These are phyloP conservation scores for Heliocidaris erythrogramma DNA, from an alignment of 35 echinoderm and acorn worm species.

Conservation along the genomic window DNA sequence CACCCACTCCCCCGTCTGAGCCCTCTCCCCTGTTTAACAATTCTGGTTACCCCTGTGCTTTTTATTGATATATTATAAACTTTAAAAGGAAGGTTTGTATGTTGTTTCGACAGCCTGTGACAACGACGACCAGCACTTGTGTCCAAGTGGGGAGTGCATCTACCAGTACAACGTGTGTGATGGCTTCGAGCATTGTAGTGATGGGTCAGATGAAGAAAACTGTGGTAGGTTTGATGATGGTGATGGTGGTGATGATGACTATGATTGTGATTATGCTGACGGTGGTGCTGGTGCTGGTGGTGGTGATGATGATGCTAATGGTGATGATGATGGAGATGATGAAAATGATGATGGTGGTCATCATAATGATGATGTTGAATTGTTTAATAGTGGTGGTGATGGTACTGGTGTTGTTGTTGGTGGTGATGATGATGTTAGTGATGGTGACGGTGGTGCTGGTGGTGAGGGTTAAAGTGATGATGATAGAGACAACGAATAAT, in stretches of 20 bases:
- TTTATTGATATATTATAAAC: too few relatives aligned
- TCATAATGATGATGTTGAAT: too few relatives aligned
- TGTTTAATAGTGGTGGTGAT: too few relatives aligned
- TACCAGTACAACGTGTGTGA: neutral
- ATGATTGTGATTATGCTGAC: neutral
- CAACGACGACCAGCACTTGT: neutral
- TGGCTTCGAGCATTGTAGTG: neutral
- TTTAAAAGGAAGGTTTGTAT: too few relatives aligned
- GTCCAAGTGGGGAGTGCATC: neutral
- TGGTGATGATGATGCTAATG: neutral
- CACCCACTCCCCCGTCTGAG: too few relatives aligned
- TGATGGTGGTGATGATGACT: neutral
- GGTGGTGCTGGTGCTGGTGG: neutral
- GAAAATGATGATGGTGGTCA: neutral
- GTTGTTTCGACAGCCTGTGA: neutral
- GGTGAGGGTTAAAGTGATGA: neutral
- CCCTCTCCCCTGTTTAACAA: too few relatives aligned
- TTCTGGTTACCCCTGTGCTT: too few relatives aligned
- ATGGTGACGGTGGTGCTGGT: too few relatives aligned
- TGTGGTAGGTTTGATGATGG: neutral
- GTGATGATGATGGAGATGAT: neutral
- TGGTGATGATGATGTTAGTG: too few relatives aligned
- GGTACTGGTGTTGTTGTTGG: too few relatives aligned
- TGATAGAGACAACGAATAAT: neutral
- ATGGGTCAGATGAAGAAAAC: conserved; percentile 1